Percentiles rank a stretch among this genome's conserved stretches.
phyloP scores from a whole-genome alignment of 2,797 vertebrate genomes.

The Phataginus tricuspis region DNA sequence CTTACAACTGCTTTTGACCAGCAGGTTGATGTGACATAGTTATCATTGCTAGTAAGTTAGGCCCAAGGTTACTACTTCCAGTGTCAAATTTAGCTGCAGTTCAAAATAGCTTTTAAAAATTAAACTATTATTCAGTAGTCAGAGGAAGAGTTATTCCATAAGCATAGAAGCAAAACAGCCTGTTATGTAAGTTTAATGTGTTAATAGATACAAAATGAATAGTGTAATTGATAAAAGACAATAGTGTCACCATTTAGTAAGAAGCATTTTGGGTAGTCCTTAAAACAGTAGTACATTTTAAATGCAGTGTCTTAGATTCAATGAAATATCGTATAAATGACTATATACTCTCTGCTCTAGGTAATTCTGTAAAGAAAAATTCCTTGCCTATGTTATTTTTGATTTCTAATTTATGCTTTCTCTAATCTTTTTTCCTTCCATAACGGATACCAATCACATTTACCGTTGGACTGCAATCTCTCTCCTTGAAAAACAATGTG shows the following conservation, averaged over 20 bases:
- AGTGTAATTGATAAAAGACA: not conserved
- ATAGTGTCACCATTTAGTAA: not conserved
- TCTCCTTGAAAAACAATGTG: constrained; percentile 88
- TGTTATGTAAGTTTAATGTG: not conserved
- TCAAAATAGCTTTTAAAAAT: constrained; percentile 18
- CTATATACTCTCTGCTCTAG: constrained; percentile 77
- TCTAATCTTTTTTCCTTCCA: constrained; percentile 87
- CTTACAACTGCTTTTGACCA: not conserved
- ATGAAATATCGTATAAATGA: constrained; percentile 69
- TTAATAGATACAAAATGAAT: constrained; percentile 34
- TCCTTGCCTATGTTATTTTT: constrained; percentile 89
- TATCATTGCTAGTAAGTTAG: not conserved
- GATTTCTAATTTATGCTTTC: constrained; percentile 89
- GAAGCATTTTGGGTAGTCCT: not conserved
- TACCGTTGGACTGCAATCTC: constrained; percentile 87
- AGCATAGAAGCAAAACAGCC: not conserved
- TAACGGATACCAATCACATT: constrained; percentile 91
- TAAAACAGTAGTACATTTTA: not conserved
- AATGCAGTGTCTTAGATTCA: constrained; percentile 69
- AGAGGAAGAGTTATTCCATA: not conserved
- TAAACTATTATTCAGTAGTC: not conserved
- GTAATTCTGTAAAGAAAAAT: constrained; percentile 76
- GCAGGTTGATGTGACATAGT: not conserved
- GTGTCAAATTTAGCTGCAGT: constrained; percentile 4
- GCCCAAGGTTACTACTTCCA: not conserved